phyloP scores from a whole-genome alignment of 2,113 vertebrate species.

The Varanus salvator region DNA sequence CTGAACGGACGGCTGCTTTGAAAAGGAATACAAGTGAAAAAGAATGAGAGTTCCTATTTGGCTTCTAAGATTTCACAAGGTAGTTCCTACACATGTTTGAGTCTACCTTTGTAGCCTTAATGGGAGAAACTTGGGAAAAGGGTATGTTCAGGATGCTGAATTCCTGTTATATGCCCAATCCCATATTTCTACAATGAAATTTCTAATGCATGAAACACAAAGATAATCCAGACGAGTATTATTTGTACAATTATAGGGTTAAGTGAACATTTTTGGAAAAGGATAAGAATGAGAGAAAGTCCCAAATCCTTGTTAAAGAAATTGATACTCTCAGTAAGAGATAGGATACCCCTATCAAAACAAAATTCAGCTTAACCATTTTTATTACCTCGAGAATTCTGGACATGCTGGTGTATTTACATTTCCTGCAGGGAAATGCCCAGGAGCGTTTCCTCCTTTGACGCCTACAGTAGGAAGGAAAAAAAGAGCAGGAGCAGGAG shows the following conservation, averaged over 20 bases:
- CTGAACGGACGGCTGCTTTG: not conserved
- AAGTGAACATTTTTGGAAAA: not conserved
- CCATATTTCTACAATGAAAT: not conserved
- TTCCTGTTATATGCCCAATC: not conserved
- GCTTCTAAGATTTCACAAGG: not conserved
- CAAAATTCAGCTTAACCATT: conserved; percentile 42
- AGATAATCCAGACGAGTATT: not conserved
- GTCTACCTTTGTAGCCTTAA: not conserved
- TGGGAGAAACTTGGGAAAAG: not conserved
- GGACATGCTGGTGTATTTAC: conserved; percentile 63
- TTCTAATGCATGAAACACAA: not conserved
- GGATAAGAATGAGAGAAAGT: not conserved
- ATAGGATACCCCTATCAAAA: not conserved
- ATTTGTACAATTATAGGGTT: not conserved
- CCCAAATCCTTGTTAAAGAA: not conserved
- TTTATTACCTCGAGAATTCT: conserved; percentile 76
- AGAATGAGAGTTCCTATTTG: no score
- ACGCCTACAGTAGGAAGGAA: conserved; percentile 60
- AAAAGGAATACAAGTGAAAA: not conserved
- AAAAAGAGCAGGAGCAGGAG: not conserved
- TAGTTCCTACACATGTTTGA: not conserved
- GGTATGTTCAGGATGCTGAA: not conserved
- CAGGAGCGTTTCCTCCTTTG: conserved; percentile 63
- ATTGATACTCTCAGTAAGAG: not conserved
- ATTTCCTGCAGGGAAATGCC: conserved; percentile 54